These are phyloP conservation scores for Scrobipalpa atriplicella DNA, from an alignment of 2,888 invertebrate genomes.

Conservation along the genomic window DNA sequence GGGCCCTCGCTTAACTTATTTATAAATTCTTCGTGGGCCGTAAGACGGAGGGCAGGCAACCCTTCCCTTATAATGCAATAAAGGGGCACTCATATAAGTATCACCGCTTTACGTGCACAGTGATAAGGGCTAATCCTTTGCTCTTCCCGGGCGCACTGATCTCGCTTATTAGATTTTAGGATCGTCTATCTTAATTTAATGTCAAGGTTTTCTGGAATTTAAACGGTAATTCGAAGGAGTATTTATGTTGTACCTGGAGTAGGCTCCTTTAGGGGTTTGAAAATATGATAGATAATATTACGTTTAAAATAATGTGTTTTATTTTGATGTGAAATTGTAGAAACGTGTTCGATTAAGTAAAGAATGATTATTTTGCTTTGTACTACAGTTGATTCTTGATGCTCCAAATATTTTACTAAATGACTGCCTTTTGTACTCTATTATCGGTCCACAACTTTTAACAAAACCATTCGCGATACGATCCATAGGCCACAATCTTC, in stretches of 20 bases:
- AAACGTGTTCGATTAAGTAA: too few species aligned
- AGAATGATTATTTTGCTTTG: background rate
- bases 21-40: slow-evolving; percentile 73
- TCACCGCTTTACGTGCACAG: slow-evolving; percentile 72
- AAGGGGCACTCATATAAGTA: slow-evolving; percentile 81
- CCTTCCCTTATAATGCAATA: slow-evolving; percentile 79
- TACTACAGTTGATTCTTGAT: background rate
- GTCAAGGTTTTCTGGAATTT: slow-evolving; percentile 33
- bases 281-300: background rate
- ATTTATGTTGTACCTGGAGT: background rate
- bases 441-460: slow-evolving; percentile 30
- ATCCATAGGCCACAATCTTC: slow-evolving; percentile 74
- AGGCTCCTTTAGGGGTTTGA: too few species aligned
- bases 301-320: background rate
- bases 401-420: background rate
- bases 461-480: slow-evolving; percentile 66
- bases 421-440: slow-evolving; percentile 1
- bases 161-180: slow-evolving; percentile 69
- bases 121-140: slow-evolving; percentile 78
- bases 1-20: slow-evolving; percentile 76
- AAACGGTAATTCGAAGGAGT: slow-evolving; percentile 18
- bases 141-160: slow-evolving; percentile 60
- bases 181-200: slow-evolving; percentile 39
- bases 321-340: too few species aligned
- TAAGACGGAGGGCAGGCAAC: slow-evolving; percentile 60